Conservation (phyloP, 2,113 vertebrate species). For the Corydoras maculifer region DNA sequence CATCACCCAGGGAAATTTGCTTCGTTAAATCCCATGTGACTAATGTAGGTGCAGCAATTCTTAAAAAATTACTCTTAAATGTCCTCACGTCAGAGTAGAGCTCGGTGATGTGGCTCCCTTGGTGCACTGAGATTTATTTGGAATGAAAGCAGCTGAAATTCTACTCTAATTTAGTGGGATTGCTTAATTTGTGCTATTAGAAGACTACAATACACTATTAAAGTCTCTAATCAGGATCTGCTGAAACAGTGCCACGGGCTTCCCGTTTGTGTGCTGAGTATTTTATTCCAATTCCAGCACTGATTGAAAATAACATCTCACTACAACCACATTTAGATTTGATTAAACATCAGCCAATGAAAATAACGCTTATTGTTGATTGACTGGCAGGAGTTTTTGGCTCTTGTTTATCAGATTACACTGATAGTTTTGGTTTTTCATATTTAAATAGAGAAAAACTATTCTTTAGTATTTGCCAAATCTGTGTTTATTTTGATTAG, state of each 20-base stretch:
- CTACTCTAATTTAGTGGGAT: conserved; percentile 28
- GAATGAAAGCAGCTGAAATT: conserved; percentile 22
- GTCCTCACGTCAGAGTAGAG: conserved; percentile 15
- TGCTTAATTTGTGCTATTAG: conserved; percentile 34
- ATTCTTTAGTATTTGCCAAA: too few relatives aligned
- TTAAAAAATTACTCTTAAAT: conserved; percentile 34
- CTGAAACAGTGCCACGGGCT: background rate
- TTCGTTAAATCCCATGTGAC: conserved; percentile 37
- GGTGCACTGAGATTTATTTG: conserved; percentile 15
- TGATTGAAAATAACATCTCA: conserved; percentile 1
- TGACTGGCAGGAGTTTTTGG: too few relatives aligned
- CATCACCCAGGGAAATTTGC: conserved; percentile 34
- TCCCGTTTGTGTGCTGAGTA: background rate
- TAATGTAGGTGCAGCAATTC: conserved; percentile 26
- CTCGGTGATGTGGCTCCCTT: conserved; percentile 9
- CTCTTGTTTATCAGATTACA: too few relatives aligned
- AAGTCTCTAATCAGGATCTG: background rate
- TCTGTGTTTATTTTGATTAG: too few relatives aligned
- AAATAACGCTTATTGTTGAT: background rate
- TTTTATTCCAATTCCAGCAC: background rate
- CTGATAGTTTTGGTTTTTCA: too few relatives aligned
- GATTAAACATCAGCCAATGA: conserved; percentile 1
- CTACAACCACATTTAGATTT: background rate
- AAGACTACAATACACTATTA: conserved; percentile 2
- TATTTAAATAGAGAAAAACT: too few relatives aligned